A percentile compares a stretch with the other conserved stretches of the same genome.
phyloP scores from a whole-genome alignment of 2,888 invertebrate genomes.

The Agriopis aurantiaria region DNA sequence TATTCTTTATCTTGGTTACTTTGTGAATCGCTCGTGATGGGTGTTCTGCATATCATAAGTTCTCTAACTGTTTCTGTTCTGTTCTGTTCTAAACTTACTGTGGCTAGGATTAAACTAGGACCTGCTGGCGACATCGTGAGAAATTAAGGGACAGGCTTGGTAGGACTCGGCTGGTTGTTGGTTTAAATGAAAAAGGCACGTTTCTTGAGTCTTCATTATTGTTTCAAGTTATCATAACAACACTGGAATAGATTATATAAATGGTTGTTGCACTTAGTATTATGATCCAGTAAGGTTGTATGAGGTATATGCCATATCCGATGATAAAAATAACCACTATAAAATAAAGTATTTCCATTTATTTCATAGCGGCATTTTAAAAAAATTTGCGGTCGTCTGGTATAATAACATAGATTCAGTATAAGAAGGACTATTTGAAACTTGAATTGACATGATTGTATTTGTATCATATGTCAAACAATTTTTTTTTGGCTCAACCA shows the following conservation, averaged over 20 bases:
- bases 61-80: neutral
- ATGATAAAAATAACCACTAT: conserved; percentile 60
- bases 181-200: neutral
- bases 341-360: conserved; percentile 79
- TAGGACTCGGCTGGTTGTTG: neutral
- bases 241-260: conserved; percentile 64
- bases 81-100: no score
- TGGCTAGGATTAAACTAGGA: neutral
- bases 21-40: neutral
- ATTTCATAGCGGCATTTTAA: conserved; percentile 61
- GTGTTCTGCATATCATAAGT: neutral
- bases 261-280: conserved; percentile 60
- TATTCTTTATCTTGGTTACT: neutral
- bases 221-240: conserved; percentile 60
- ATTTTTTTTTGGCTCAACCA: no score
- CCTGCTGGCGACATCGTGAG: neutral
- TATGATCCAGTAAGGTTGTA: conserved; percentile 74
- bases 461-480: no score
- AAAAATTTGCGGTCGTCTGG: conserved; percentile 5
- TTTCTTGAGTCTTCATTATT: neutral
- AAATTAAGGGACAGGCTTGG: neutral
- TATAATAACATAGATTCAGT: no score
- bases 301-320: conserved; percentile 65
- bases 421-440: no score
- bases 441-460: neutral